These are phyloP conservation scores for Rhyzopertha dominica DNA, from an alignment of 1,140 invertebrate genomes.

Conservation along the genomic window DNA sequence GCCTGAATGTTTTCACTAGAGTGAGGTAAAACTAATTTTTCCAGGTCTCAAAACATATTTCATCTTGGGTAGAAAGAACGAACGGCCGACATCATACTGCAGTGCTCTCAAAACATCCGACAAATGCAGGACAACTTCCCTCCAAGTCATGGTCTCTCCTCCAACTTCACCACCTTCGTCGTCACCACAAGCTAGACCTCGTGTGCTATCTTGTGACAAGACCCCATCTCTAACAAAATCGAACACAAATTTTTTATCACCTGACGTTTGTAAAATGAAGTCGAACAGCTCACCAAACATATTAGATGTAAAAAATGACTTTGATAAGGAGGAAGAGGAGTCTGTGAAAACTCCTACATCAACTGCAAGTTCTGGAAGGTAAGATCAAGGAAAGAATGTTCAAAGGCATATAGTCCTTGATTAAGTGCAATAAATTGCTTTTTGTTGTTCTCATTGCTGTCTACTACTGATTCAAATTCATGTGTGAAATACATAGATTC, in stretches of 20 bases:
- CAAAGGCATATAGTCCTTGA: no score
- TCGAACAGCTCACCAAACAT: slow-evolving; percentile 74
- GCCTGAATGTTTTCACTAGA: no score
- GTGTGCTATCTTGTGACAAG: slow-evolving; percentile 41
- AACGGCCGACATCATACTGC: slow-evolving; percentile 39
- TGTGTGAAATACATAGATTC: no score
- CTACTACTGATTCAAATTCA: no score
- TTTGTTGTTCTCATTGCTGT: no score
- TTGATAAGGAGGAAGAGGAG: slow-evolving; percentile 46
- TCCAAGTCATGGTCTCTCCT: slow-evolving; percentile 55
- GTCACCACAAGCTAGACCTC: slow-evolving; percentile 40
- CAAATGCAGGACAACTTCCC: slow-evolving; percentile 43
- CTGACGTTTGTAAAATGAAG: slow-evolving; percentile 59
- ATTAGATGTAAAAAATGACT: slow-evolving; percentile 66
- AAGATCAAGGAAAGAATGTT: no score
- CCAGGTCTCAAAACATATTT: slow-evolving; percentile 77
- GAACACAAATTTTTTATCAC: slow-evolving; percentile 52
- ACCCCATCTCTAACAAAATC: slow-evolving; percentile 37
- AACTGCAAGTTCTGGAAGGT: slow-evolving; percentile 53
- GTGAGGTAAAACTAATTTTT: no score
- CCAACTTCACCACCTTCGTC: slow-evolving; percentile 46
- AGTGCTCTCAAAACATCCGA: slow-evolving; percentile 32
- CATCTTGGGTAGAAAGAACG: slow-evolving; percentile 55
- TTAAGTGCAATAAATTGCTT: no score
- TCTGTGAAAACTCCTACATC: slow-evolving; percentile 37